phyloP scores from a whole-genome alignment of 2,113 vertebrate genomes.

The Proterorhinus semilunaris region DNA sequence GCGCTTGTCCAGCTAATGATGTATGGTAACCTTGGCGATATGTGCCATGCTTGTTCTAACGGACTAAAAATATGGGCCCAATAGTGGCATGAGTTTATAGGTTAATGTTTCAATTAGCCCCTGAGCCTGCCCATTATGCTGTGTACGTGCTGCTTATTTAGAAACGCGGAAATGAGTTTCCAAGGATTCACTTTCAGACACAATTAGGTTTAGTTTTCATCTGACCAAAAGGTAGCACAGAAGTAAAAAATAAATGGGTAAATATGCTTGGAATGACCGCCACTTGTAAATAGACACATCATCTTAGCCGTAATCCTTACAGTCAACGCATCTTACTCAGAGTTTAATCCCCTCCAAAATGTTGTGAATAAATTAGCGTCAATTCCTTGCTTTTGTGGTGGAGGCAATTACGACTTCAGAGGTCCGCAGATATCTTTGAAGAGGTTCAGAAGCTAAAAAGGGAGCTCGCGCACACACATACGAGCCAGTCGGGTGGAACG shows the following conservation, averaged over 20 bases:
- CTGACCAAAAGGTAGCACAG: background rate
- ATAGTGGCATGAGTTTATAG: background rate
- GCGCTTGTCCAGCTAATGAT: background rate
- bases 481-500: background rate
- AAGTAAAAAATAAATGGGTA: background rate
- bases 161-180: background rate
- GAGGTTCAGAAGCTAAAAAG: slow-evolving; percentile 5
- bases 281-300: slow-evolving; percentile 10
- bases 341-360: background rate
- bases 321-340: background rate
- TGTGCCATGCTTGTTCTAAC: background rate
- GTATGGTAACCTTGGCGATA: background rate
- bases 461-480: slow-evolving; percentile 2
- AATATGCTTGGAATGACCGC: slow-evolving; percentile 1
- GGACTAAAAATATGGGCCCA: background rate
- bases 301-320: background rate
- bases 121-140: background rate
- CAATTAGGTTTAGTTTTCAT: slow-evolving; percentile 1
- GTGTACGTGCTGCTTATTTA: background rate
- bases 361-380: slow-evolving; percentile 3
- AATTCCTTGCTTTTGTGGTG: background rate
- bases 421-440: slow-evolving; percentile 3
- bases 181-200: background rate
- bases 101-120: background rate
- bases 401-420: slow-evolving; percentile 4